phyloP scores from a whole-genome alignment of 2,113 vertebrate genomes.

The Sander vitreus region DNA sequence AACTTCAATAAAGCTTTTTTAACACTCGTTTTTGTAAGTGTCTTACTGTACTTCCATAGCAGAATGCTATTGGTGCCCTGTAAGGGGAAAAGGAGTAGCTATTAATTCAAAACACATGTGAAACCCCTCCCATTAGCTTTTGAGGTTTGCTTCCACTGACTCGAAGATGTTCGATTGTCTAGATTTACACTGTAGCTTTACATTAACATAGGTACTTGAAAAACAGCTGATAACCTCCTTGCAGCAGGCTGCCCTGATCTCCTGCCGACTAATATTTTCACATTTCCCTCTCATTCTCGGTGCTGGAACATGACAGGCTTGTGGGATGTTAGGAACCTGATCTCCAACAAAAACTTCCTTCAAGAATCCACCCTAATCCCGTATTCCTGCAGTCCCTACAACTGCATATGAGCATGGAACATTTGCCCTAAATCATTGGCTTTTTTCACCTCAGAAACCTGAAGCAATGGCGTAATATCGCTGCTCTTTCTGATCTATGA shows the following conservation, averaged over 20 bases:
- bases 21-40: conserved; percentile 21
- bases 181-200: conserved; percentile 29
- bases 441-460: conserved; percentile 11
- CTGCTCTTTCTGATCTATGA: conserved; percentile 1
- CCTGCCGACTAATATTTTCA: conserved; percentile 49
- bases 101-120: conserved; percentile 70
- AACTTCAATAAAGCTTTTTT: conserved; percentile 76
- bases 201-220: conserved; percentile 5
- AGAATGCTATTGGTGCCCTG: conserved; percentile 21
- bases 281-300: conserved; percentile 19
- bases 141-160: conserved; percentile 29
- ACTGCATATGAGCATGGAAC: conserved; percentile 7
- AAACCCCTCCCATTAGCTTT: conserved; percentile 45
- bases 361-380: conserved; percentile 51
- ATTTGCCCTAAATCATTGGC: conserved; percentile 27
- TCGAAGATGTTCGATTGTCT: conserved; percentile 38
- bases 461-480: not conserved
- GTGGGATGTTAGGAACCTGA: conserved; percentile 51
- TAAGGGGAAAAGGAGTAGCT: conserved; percentile 47
- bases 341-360: conserved; percentile 61
- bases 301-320: conserved; percentile 45
- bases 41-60: conserved; percentile 31
- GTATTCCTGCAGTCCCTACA: conserved; percentile 19
- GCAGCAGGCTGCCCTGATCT: conserved; percentile 19
- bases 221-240: conserved; percentile 8